Base-by-base conservation (phyloP, 2,888 invertebrate species). In the Tenthredo distinguenda region DNA sequence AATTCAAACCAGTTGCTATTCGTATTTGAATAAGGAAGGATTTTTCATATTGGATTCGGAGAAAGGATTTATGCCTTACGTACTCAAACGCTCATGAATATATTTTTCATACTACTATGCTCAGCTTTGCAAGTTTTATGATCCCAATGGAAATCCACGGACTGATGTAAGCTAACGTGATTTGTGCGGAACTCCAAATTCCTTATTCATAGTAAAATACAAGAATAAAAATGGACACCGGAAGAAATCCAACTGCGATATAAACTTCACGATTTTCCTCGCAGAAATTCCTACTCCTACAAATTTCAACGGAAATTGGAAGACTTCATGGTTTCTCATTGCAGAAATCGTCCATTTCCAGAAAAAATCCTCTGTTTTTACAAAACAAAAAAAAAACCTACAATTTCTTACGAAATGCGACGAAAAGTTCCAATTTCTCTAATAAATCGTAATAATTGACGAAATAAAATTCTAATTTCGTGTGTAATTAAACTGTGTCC, bases 41-140 rank as follows among this genome's bases (percentile, higher is more conserved):
- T 81, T 81, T 37, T 81, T 81, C 79, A 81, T 81, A 81, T 81
- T 62, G 58, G 79, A 81, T 81, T 81, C 21, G 18, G 34, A 62
- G 62, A 40, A 62, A 81, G 40, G 79, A 81, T 81, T 81, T 81
- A 62, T 58, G 58, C 58, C 62, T 81, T 62, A 58, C 79, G 79
- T 81, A 81, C 79, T 81, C 58, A 81, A 81, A 81, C 58, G 79
- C 79, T 81, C 62, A 62, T 81, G 79, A 62, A 81, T 81, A 81
- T 81, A 81, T 81, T 81, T 81, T 81, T 81, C 79, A 81, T 58
- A 58, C 79, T 62, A 58, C 79, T 62, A 47, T 47, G 79, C 58
- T 81, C 58, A 81, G 62, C 79, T 81, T 81, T 81, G 79, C 79
- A 81, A 58, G 79, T 81, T 62, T 81, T 81, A 81, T 81, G 58